Percentiles rank a stretch among this genome's conserved stretches.
These are phyloP conservation scores for Cosmopolites sordidus DNA, from an alignment of 2,888 invertebrate species.

Conservation along the genomic window DNA sequence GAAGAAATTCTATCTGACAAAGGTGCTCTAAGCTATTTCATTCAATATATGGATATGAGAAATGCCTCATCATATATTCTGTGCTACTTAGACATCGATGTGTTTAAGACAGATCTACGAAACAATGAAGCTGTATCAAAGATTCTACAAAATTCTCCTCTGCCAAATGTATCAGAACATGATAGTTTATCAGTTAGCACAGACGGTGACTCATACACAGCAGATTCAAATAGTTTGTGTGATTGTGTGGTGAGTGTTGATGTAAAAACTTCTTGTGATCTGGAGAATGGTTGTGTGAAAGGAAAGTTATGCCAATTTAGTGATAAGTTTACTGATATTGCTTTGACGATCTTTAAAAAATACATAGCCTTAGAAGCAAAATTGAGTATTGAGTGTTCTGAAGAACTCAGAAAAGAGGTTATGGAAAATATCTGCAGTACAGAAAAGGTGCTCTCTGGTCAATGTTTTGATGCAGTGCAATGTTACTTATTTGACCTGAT, in stretches of 20 bases:
- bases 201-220: conserved; percentile 47
- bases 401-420: conserved; percentile 56
- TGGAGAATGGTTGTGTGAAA: conserved; percentile 40
- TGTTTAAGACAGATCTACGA: conserved; percentile 52
- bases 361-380: conserved; percentile 69
- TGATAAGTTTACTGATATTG: conserved; percentile 52
- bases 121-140: conserved; percentile 12
- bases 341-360: conserved; percentile 70
- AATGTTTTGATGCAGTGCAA: conserved; percentile 72
- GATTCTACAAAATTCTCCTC: conserved; percentile 25
- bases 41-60: conserved; percentile 79
- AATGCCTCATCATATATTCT: conserved; percentile 63
- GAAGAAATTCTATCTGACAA: conserved; percentile 73
- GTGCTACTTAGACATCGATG: conserved; percentile 74
- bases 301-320: conserved; percentile 6
- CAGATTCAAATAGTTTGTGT: conserved; percentile 44
- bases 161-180: conserved; percentile 40
- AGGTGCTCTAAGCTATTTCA: conserved; percentile 75
- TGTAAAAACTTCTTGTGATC: conserved; percentile 39
- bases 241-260: conserved; percentile 37
- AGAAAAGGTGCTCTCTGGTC: conserved; percentile 61
- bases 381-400: conserved; percentile 57
- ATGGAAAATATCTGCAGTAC: conserved; percentile 65
- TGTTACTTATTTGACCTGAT: conserved; percentile 61
- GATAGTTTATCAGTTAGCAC: conserved; percentile 49